These are phyloP conservation scores for Amniataba percoides DNA, from an alignment of 2,797 vertebrate genomes.

Conservation along the genomic window DNA sequence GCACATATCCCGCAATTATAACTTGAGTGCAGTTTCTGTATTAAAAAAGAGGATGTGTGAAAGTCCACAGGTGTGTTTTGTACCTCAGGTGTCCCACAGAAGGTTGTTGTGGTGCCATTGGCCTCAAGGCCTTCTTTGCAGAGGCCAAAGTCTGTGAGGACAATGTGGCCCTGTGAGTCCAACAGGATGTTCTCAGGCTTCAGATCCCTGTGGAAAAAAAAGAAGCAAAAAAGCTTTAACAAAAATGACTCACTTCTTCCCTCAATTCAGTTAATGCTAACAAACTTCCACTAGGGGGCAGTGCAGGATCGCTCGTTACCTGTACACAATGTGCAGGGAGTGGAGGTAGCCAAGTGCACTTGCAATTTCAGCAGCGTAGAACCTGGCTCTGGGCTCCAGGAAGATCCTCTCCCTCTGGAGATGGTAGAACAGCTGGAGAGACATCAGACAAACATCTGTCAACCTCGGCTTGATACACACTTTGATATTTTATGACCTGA, in stretches of 20 bases:
- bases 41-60: neutral
- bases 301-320: slow-evolving; percentile 66
- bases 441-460: slow-evolving; percentile 24
- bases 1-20: rapidly evolving
- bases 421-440: slow-evolving; percentile 87
- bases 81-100: slow-evolving; percentile 99
- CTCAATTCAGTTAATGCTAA: neutral
- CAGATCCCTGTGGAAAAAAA: slow-evolving; percentile 90
- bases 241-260: neutral
- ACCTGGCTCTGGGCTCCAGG: slow-evolving; percentile 87
- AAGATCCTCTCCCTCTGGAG: slow-evolving; percentile 88
- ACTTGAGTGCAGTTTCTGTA: neutral
- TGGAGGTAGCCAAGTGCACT: slow-evolving; percentile 89
- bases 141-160: slow-evolving; percentile 97
- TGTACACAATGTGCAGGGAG: slow-evolving; percentile 88
- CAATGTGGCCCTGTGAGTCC: slow-evolving; percentile 96
- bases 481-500: neutral
- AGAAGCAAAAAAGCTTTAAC: neutral
- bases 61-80: neutral
- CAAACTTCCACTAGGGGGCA: slow-evolving; percentile 67
- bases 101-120: slow-evolving; percentile 94
- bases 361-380: slow-evolving; percentile 88
- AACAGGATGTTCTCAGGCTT: slow-evolving; percentile 98
- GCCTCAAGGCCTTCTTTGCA: slow-evolving; percentile 97
- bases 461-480: neutral